Conservation (phyloP, 2,888 invertebrate genomes). For the Trisateles emortualis region DNA sequence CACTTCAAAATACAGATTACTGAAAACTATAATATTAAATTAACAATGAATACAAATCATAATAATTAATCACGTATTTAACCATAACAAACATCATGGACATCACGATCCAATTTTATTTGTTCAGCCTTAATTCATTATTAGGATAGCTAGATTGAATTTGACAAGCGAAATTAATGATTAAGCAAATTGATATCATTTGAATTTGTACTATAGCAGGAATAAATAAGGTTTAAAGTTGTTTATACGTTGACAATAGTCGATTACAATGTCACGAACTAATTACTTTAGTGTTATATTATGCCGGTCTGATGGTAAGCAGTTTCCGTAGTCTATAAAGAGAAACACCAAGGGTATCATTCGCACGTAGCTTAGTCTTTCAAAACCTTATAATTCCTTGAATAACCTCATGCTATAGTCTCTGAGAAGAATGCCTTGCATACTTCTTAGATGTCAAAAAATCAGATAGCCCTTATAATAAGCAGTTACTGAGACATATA, state of each 20-base stretch:
- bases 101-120: constrained; percentile 7
- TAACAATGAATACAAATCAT: constrained; percentile 1
- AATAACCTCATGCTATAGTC: too few species aligned
- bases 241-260: constrained; percentile 15
- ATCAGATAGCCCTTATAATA: too few species aligned
- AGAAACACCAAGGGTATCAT: too few species aligned
- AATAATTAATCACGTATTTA: constrained; percentile 5
- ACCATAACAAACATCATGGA: not conserved
- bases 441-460: too few species aligned
- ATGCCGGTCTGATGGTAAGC: too few species aligned
- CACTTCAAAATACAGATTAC: too few species aligned
- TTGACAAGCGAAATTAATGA: constrained; percentile 29
- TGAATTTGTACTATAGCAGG: constrained; percentile 13
- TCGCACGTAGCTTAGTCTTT: too few species aligned
- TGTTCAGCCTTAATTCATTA: constrained; percentile 12
- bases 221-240: constrained; percentile 38
- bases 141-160: constrained; percentile 25
- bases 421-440: too few species aligned
- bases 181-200: constrained; percentile 17
- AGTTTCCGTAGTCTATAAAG: too few species aligned
- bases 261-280: not conserved
- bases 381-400: too few species aligned
- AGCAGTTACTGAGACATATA: too few species aligned
- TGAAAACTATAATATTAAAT: not conserved
- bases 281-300: not conserved